These are phyloP conservation scores for Caenorhabditis remanei DNA, from an alignment of 1,140 invertebrate species.

Conservation along the genomic window DNA sequence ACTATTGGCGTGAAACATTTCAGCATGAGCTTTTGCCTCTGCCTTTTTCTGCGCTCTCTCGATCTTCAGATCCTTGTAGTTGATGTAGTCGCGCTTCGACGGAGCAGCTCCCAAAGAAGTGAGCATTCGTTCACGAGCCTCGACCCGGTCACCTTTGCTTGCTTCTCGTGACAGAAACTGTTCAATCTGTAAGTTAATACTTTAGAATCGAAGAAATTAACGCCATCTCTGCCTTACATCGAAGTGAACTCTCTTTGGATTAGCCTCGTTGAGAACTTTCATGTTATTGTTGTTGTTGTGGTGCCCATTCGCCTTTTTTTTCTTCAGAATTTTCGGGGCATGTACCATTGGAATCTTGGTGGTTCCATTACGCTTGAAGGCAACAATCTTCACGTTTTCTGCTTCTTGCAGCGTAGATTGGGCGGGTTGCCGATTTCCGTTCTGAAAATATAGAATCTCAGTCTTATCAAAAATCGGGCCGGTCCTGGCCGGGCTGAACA, in stretches of 20 bases:
- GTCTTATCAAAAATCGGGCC: too few relatives aligned
- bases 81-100: slow-evolving; percentile 45
- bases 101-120: slow-evolving; percentile 59
- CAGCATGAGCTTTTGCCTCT: slow-evolving; percentile 38
- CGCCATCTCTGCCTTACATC: slow-evolving; percentile 44
- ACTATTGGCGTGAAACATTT: slow-evolving; percentile 28
- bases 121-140: slow-evolving; percentile 55
- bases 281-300: slow-evolving; percentile 60
- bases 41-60: slow-evolving; percentile 26
- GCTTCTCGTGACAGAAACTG: slow-evolving; percentile 61
- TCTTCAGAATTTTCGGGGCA: slow-evolving; percentile 61
- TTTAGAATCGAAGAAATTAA: background rate
- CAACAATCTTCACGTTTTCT: slow-evolving; percentile 41
- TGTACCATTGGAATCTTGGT: slow-evolving; percentile 40
- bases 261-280: slow-evolving; percentile 46
- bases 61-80: slow-evolving; percentile 57
- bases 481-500: too few relatives aligned
- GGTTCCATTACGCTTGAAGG: slow-evolving; percentile 13
- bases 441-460: background rate
- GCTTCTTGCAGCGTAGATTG: slow-evolving; percentile 6
- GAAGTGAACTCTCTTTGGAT: slow-evolving; percentile 57
- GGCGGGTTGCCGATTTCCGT: background rate
- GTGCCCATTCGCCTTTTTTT: slow-evolving; percentile 44
- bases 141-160: slow-evolving; percentile 42
- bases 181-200: slow-evolving; percentile 47